Base-by-base conservation (phyloP, 2,888 invertebrate species). In the Epistrophe eligans region DNA sequence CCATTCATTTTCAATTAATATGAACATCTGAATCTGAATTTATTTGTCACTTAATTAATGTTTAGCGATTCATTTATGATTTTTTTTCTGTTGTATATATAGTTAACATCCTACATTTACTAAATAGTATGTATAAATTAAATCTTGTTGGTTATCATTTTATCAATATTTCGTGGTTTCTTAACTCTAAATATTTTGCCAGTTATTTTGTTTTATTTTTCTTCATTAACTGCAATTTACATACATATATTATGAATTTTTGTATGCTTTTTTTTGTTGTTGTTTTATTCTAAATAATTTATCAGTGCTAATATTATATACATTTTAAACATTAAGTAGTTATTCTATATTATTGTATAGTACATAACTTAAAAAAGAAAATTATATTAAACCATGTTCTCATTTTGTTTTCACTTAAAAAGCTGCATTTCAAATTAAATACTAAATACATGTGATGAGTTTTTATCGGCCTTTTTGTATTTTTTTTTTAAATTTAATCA, bases 51-150 rank as follows among this genome's bases (percentile, higher is more conserved):
- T 76, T 48, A 76, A 66, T 58, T 82, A 76, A 28, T 76, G 45
- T 79, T 85, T 77, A 73, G 70, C 77, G 32, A 66, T 82, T 85
- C 19, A 57, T 74, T 77, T 77, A 74, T 71, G 45, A 50, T 55
- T 62, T 38, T 73, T n/a, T 60, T 43, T 62, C 17, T 79, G 64
- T 55, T 60, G 19, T 82, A 58, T 87, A 74, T 79, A 85, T 82
- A 85, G 82, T 85, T 87, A 87, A 87, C 87, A 77, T 83, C 48
- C 87, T 87, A 87, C 83, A 87, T 87, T 87, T 52, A 79, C 87
- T 87, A 87, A 83, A 76, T 87, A 83, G 82, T 83, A 85, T 82
- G 87, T 87, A 87, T 87, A 87, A 87, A 83, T 87, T 87, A 87
- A 87, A 83, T 74, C 71, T 76, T 66, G 83, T 83, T 87, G 85